A percentile compares a stretch with the other conserved stretches of the same genome.
phyloP scores from a whole-genome alignment of 2,888 invertebrate species.

The Acrobeloides nanus region DNA sequence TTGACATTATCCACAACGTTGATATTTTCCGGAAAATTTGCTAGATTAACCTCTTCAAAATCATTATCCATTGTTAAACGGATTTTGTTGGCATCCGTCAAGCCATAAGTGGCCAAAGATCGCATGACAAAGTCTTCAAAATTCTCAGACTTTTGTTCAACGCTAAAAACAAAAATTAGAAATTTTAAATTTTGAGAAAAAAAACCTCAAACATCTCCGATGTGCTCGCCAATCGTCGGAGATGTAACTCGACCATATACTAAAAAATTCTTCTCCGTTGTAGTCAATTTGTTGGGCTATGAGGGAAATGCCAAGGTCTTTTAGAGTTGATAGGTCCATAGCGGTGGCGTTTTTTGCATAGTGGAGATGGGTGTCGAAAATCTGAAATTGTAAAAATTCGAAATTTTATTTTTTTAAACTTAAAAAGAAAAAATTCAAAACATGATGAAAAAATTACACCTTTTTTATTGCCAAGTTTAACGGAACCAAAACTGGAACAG shows the following conservation, averaged over 20 bases:
- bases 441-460: no score
- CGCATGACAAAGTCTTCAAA: conserved; percentile 2
- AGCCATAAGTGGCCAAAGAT: conserved; percentile 10
- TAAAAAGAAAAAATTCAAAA: no score
- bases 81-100: conserved; percentile 13
- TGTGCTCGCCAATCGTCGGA: conserved; percentile 28
- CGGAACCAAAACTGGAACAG: no score
- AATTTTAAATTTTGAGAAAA: conserved; percentile 1
- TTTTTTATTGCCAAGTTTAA: no score
- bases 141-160: conserved; percentile 1
- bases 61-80: conserved; percentile 10
- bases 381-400: no score
- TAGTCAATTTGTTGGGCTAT: conserved; percentile 17
- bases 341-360: conserved; percentile 16
- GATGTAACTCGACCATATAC: conserved; percentile 21
- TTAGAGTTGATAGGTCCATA: conserved; percentile 13
- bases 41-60: conserved; percentile 2
- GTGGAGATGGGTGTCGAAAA: conserved; percentile 16
- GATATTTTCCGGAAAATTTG: conserved; percentile 9
- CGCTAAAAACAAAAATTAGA: conserved; percentile 1
- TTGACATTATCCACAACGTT: conserved; percentile 8
- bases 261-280: conserved; percentile 15
- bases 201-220: conserved; percentile 15
- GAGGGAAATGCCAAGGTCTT: conserved; percentile 21
- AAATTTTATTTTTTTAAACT: conserved; percentile 1